Evolutionary conservation across 1,140 invertebrate genomes (phyloP).

Genomic region (Triops cancriformis): DNA sequence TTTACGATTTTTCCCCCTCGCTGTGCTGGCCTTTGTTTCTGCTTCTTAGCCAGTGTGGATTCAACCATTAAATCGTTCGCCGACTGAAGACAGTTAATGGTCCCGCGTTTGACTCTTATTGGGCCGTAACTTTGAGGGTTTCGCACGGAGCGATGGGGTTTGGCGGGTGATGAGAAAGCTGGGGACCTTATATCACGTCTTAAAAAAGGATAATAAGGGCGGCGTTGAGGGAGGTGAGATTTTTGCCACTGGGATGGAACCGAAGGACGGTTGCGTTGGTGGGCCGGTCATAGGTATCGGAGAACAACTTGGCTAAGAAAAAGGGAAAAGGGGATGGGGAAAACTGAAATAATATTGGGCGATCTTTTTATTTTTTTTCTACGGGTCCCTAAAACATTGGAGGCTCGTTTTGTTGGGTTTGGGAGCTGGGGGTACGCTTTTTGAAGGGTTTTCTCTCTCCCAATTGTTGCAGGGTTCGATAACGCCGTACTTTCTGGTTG

Average conservation of each 20-base stretch:
- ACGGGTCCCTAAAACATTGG: neutral
- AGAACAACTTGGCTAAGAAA: neutral
- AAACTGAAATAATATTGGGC: neutral
- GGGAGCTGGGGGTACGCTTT: neutral
- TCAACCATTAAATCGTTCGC: neutral
- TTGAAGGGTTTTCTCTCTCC: neutral
- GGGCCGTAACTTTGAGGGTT: neutral
- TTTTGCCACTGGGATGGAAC: slow-evolving; percentile 12
- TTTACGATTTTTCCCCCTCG: neutral
- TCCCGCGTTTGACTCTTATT: neutral
- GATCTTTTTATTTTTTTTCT: neutral
- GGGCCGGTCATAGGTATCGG: neutral
- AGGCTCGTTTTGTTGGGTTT: neutral
- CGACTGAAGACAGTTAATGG: neutral
- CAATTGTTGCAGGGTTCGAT: slow-evolving; percentile 2
- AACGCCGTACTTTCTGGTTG: neutral
- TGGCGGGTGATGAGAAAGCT: neutral
- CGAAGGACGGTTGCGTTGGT: neutral
- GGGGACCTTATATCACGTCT: neutral
- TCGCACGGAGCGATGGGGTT: neutral
- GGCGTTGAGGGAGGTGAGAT: slow-evolving; percentile 11
- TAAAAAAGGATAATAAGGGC: slow-evolving; percentile 12
- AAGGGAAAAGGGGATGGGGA: neutral
- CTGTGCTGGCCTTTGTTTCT: neutral
- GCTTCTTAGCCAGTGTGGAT: neutral